A percentile compares a stretch with the other conserved stretches of the same genome.
Evolutionary conservation across 2,888 invertebrate genomes (phyloP).

Genomic region (Melieria crassipennis): DNA sequence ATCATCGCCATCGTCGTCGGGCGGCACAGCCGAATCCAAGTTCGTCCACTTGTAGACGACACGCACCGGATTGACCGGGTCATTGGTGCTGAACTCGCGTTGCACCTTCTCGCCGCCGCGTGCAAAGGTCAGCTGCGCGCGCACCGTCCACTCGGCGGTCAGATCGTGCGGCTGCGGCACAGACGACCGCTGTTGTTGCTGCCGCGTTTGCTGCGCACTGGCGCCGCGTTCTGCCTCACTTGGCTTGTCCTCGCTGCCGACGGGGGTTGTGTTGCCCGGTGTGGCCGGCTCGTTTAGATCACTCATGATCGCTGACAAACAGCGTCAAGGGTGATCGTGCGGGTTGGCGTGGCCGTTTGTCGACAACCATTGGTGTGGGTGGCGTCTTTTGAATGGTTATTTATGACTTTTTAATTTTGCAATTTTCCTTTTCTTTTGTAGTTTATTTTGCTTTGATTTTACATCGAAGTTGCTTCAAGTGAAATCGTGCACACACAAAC

Average conservation of each 20-base stretch:
- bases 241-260: slow-evolving; percentile 29
- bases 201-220: neutral
- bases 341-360: no score
- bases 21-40: slow-evolving; percentile 63
- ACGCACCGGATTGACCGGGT: slow-evolving; percentile 63
- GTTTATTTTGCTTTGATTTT: no score
- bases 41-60: slow-evolving; percentile 67
- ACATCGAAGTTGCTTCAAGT: no score
- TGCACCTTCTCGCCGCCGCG: slow-evolving; percentile 66
- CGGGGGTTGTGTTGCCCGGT: slow-evolving; percentile 8
- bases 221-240: slow-evolving; percentile 24
- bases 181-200: neutral
- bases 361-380: no score
- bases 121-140: slow-evolving; percentile 73
- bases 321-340: neutral
- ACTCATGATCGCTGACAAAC: slow-evolving; percentile 14
- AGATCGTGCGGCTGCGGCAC: slow-evolving; percentile 60
- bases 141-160: slow-evolving; percentile 75
- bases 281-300: slow-evolving; percentile 2
- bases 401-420: no score
- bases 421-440: no score
- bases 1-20: slow-evolving; percentile 36
- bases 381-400: no score
- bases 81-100: slow-evolving; percentile 53
- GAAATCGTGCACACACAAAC: no score